These are phyloP conservation scores for Arremon aurantiirostris DNA, from an alignment of 2,797 vertebrate genomes.

Conservation along the genomic window DNA sequence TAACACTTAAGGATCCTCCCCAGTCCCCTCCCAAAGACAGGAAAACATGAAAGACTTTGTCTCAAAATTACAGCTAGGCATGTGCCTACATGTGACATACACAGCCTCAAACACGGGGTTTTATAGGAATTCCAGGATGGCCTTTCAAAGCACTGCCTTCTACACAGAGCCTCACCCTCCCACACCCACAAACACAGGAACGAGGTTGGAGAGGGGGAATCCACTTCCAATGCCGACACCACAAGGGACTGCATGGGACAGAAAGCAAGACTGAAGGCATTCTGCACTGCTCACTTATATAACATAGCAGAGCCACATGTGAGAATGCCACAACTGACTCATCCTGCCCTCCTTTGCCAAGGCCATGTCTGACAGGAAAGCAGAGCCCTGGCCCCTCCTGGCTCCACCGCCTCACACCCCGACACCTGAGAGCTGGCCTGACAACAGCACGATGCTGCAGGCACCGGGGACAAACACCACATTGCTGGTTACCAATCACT, in stretches of 20 bases:
- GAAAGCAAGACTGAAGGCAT: not conserved
- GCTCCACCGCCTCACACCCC: fast-evolving
- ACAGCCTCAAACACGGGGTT: not conserved
- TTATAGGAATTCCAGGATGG: not conserved
- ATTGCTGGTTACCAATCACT: fast-evolving
- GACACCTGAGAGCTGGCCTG: not conserved
- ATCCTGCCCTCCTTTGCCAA: fast-evolving
- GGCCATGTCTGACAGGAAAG: not conserved
- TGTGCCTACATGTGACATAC: not conserved
- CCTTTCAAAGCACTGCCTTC: not conserved
- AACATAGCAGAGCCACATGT: not conserved
- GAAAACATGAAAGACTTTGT: not conserved
- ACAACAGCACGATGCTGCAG: not conserved
- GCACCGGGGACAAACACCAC: fast-evolving
- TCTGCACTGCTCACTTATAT: fast-evolving
- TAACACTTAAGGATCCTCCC: not conserved
- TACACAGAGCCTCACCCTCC: fast-evolving
- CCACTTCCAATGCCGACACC: fast-evolving
- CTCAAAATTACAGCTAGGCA: not conserved
- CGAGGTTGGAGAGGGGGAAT: fast-evolving
- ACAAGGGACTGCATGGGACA: not conserved
- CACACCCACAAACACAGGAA: not conserved
- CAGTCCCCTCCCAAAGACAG: not conserved
- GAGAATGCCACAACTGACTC: not conserved
- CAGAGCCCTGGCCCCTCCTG: not conserved